Evolutionary conservation across 2,113 vertebrate genomes (phyloP).

Genomic region (Cololabis saira): DNA sequence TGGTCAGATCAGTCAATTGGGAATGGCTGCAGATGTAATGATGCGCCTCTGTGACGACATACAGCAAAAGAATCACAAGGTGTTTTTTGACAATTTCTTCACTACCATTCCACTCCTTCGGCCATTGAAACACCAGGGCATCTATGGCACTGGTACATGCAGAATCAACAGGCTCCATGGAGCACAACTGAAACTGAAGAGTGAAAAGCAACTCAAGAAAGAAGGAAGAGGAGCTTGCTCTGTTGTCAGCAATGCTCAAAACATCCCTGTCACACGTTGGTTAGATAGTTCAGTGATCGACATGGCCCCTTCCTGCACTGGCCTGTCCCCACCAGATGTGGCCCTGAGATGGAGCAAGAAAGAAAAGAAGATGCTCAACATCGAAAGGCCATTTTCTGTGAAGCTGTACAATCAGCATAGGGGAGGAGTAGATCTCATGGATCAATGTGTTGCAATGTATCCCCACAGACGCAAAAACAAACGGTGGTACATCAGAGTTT

Average conservation of each 20-base stretch:
- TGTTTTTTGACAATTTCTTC: conserved; percentile 2
- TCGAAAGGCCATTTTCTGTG: background rate
- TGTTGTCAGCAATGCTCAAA: background rate
- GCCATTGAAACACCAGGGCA: background rate
- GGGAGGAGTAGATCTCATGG: background rate
- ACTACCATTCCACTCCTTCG: background rate
- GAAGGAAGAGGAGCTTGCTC: background rate
- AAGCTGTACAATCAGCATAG: background rate
- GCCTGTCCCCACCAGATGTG: background rate
- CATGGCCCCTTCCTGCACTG: conserved; percentile 1
- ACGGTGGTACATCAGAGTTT: background rate
- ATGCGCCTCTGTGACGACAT: background rate
- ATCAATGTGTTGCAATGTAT: background rate
- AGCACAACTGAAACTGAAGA: background rate
- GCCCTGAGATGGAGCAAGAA: background rate
- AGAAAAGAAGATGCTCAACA: background rate
- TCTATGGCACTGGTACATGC: background rate
- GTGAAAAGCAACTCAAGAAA: background rate
- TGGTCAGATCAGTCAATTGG: no score
- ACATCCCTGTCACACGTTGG: background rate
- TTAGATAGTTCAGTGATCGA: background rate
- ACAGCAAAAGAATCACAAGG: conserved; percentile 2
- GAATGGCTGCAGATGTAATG: background rate
- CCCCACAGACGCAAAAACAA: conserved; percentile 3
- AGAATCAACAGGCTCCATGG: background rate